These are phyloP conservation scores for Xenopus borealis DNA, from an alignment of 2,113 vertebrate genomes.

Conservation along the genomic window DNA sequence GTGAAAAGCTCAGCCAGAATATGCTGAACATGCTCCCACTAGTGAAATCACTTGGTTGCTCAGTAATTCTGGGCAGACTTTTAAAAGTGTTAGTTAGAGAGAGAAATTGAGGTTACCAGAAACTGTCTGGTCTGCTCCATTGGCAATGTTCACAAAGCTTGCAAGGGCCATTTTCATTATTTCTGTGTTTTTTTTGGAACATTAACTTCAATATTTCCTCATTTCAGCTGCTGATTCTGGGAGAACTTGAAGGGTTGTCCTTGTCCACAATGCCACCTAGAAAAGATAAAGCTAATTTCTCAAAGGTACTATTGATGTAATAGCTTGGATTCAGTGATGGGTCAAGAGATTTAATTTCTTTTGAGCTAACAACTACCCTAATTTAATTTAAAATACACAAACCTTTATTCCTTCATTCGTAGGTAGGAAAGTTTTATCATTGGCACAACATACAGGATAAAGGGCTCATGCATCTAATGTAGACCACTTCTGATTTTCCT, in stretches of 20 bases:
- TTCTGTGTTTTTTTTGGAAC: neutral
- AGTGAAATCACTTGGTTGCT: neutral
- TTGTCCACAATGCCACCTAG: neutral
- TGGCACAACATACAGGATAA: too few species aligned
- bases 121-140: neutral
- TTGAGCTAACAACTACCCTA: neutral
- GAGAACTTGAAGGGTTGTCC: neutral
- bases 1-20: neutral
- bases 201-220: neutral
- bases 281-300: neutral
- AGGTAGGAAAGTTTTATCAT: too few species aligned
- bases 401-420: neutral
- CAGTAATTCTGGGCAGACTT: neutral
- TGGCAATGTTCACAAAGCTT: neutral
- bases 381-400: neutral
- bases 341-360: neutral
- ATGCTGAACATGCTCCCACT: neutral
- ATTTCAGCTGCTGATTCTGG: neutral
- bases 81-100: neutral
- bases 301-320: neutral
- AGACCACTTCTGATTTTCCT: too few species aligned
- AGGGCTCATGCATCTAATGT: too few species aligned
- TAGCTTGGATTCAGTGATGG: neutral
- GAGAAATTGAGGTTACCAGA: neutral
- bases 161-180: neutral